Evolutionary conservation across 2,797 vertebrate species (phyloP), one percentile per base, ranked within the genome.

Genomic region (Poeciliopsis infans): DNA sequence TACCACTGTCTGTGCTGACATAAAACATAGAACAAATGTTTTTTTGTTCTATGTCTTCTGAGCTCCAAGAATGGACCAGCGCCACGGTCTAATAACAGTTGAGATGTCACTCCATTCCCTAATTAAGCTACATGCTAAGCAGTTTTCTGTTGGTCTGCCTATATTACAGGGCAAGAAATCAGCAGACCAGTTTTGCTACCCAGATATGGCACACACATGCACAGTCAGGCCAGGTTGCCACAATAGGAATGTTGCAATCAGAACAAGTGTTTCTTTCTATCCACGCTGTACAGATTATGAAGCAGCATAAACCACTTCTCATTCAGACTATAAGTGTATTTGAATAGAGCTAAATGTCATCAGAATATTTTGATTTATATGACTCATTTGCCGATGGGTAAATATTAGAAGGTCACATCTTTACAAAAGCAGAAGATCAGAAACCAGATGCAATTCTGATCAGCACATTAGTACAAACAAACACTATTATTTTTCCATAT

Each of bases 401-500:
- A 11, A 16, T 23, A 25, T 41, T 68, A 68, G 20, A 25, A 68
- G 64, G 64, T 41, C 36, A 39, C 18, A 66, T 11, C 10, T 68
- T 11, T 68, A 12, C 3, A 68, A 41, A 68, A 41, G 20, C 20
- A 39, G 36, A 5, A 25, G 36, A 68, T 68, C 4, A 20, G 36
- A 68, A 68, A 68, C 2, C 20, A 39, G 36, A 41, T 4, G 4
- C 64, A 68, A 25, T 12, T 68, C 64, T 25, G 10, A 15, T 43
- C 15, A 75, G n/a, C 23, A 86, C 70, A 83, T 16, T 25, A 69
- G 49, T 66, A 76, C 74, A 80, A 80, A 85, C 75, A 69, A 85
- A 81, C 57, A 70, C 77, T 53, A 83, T 46, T 70, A 81, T 84
- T 81, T 79, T 83, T 70, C 45, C 75, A 61, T 74, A 79, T 79